Conservation (phyloP, 2,113 vertebrate genomes). For the Clarias magur region DNA sequence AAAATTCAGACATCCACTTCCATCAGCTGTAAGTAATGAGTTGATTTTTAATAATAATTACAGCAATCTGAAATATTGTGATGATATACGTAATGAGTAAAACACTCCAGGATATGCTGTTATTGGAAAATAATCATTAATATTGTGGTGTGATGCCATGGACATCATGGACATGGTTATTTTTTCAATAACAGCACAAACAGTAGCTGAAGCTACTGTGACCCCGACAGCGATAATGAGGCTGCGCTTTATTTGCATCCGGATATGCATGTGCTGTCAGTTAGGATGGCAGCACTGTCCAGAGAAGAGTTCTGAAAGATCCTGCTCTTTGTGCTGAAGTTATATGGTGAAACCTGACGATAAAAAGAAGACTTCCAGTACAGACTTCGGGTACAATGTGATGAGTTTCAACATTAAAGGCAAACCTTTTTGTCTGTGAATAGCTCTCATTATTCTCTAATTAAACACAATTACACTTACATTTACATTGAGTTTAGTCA, state of each 20-base stretch:
- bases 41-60: not conserved
- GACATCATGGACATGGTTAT: not conserved
- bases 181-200: not conserved
- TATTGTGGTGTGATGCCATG: not conserved
- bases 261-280: not conserved
- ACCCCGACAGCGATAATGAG: not conserved
- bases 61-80: not conserved
- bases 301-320: not conserved
- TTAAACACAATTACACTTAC: not conserved
- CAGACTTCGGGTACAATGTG: not conserved
- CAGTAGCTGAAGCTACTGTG: not conserved
- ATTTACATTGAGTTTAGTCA: not conserved
- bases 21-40: not conserved
- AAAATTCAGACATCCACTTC: not conserved
- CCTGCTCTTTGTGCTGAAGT: not conserved
- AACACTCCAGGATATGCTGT: not conserved
- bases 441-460: not conserved
- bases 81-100: not conserved
- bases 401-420: not conserved
- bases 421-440: not conserved
- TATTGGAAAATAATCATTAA: not conserved
- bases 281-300: not conserved
- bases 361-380: not conserved
- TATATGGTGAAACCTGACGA: not conserved
- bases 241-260: not conserved